Evolutionary conservation across 2,113 vertebrate species (phyloP).

Genomic region (Megalops atlanticus): DNA sequence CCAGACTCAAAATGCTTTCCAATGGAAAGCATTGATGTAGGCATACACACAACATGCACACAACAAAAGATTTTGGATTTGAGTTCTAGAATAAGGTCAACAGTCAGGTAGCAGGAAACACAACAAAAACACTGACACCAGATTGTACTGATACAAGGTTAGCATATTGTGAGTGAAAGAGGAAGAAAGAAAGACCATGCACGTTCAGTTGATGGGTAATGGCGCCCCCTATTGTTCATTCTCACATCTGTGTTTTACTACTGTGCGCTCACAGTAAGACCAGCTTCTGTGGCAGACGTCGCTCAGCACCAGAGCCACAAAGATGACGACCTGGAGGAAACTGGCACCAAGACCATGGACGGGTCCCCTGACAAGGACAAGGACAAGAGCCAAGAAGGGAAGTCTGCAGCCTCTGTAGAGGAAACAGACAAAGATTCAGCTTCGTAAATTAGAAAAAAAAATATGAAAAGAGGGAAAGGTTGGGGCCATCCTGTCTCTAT

Average conservation of each 20-base stretch:
- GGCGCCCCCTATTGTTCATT: background rate
- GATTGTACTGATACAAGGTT: too few relatives aligned
- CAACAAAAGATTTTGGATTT: background rate
- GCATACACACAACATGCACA: background rate
- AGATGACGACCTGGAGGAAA: slow-evolving; percentile 60
- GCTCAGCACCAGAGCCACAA: slow-evolving; percentile 66
- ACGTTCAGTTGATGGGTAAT: background rate
- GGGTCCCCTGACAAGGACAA: slow-evolving; percentile 66
- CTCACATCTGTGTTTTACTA: slow-evolving; percentile 14
- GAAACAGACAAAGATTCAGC: slow-evolving; percentile 81
- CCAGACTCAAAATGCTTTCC: too few relatives aligned
- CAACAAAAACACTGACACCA: too few relatives aligned
- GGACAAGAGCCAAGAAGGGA: slow-evolving; percentile 57
- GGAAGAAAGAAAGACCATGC: background rate
- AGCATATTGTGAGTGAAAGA: background rate
- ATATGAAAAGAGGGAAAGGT: background rate
- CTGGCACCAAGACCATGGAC: slow-evolving; percentile 60
- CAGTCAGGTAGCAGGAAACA: too few relatives aligned
- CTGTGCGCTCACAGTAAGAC: slow-evolving; percentile 25
- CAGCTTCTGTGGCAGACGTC: slow-evolving; percentile 52
- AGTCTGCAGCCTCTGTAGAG: slow-evolving; percentile 76
- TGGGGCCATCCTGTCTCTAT: background rate
- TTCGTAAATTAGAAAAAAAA: slow-evolving; percentile 63
- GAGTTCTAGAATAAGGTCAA: too few relatives aligned
- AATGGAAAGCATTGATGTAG: background rate